Evolutionary conservation across 2,797 vertebrate species (phyloP), one percentile per base, ranked within the genome.

Genomic region (Melanogrammus aeglefinus): DNA sequence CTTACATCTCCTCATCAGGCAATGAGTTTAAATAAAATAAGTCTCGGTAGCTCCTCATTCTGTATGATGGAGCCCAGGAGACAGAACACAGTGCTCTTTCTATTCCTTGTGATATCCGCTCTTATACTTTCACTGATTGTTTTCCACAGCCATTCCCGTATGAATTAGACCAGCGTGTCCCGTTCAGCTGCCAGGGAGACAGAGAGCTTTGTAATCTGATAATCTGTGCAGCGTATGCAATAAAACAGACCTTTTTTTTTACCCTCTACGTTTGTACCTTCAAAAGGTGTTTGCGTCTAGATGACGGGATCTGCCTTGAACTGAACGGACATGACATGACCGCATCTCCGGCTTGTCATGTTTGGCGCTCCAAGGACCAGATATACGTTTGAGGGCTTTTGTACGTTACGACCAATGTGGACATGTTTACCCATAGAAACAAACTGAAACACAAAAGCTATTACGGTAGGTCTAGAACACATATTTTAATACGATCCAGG

Each of bases 221-320:
- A 75, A 63, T n/a, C 74, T 73, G 51, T 75, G 6, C 69, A 75
- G 57, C 16, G 74, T 29, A 38, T 69, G 35, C n/a, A 70, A 73
- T 77, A 85, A 77, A 85, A 78, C 39, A 72, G 8, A 76, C 16
- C 36, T 36, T 18, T 72, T 36, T 18, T 72, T 21, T n/a, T 66
- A 24, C 1, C 33, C 14, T 29, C 9, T 7, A 29, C 24, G 29
- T 76, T 70, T 75, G 69, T 73, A 75, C 44, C 72, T 44, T 66
- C n/a, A 0, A 31, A 6, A 38, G 9, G 18, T 18, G 24, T 38
- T 81, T 71, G 66, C 78, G 35, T 75, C 63, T 78, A 75, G 73
- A 44, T 73, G 2, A 73, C 79, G 41, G 77, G 63, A 57, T 4
- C 44, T 31, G 21, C 6, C 21, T 35, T 63, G 29, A 16, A 13